Conservation (phyloP, 1,140 invertebrate genomes). For the Drosophila nigromelanica region DNA sequence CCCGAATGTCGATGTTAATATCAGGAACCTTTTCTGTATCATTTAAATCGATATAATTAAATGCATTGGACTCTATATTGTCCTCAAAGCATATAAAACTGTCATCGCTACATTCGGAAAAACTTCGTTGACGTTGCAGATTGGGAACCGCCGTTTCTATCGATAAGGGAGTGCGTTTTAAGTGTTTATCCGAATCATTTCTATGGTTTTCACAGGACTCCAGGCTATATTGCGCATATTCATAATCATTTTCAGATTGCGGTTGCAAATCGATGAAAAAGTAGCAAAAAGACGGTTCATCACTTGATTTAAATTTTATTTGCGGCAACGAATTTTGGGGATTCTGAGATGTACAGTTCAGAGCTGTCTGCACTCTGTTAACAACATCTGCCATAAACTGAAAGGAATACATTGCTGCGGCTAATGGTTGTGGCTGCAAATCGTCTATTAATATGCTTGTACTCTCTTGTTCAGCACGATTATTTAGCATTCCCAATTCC, state of each 20-base stretch:
- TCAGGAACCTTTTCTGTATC: slow-evolving; percentile 38
- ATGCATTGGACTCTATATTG: slow-evolving; percentile 15
- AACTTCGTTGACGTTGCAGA: slow-evolving; percentile 57
- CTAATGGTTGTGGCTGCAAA: slow-evolving; percentile 56
- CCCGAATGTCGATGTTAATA: slow-evolving; percentile 35
- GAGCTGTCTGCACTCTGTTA: slow-evolving; percentile 49
- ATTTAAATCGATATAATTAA: slow-evolving; percentile 20
- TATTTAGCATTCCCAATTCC: slow-evolving; percentile 26
- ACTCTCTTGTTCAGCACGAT: slow-evolving; percentile 9
- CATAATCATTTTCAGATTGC: slow-evolving; percentile 30
- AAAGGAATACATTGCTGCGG: slow-evolving; percentile 59
- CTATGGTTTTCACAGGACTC: slow-evolving; percentile 40
- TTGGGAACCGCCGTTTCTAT: neutral
- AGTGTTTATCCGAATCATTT: slow-evolving; percentile 35
- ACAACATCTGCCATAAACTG: slow-evolving; percentile 61
- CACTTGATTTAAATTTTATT: slow-evolving; percentile 46
- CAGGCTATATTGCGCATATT: slow-evolving; percentile 43
- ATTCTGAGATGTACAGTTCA: slow-evolving; percentile 55
- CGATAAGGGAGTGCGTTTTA: neutral
- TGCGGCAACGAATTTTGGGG: slow-evolving; percentile 40
- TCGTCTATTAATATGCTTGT: slow-evolving; percentile 32
- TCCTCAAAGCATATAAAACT: slow-evolving; percentile 76
- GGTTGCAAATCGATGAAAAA: slow-evolving; percentile 68
- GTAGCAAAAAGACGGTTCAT: slow-evolving; percentile 55
- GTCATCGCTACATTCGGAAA: slow-evolving; percentile 74